Base-by-base conservation (phyloP, 2,797 vertebrate species). In the Xenopus petersii region DNA sequence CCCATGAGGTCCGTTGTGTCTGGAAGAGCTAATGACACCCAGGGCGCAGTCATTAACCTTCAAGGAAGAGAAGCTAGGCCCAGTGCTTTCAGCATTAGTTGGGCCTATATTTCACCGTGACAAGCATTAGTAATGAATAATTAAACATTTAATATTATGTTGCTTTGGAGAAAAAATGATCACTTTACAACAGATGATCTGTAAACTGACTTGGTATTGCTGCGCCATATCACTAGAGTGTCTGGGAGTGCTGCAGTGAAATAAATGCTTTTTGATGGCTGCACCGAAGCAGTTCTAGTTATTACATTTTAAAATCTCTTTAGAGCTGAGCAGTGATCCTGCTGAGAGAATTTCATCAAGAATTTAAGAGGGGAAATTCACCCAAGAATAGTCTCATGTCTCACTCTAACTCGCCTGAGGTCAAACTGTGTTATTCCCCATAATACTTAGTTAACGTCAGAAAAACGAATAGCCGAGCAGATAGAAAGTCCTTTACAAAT, bases 81-180 rank as follows among this genome's bases (percentile, higher is more conserved):
- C 88, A 87, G 90, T 89, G 89, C 92, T 94, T 92, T 94, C 93
- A 89, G 91, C 94, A 92, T 92, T 88, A 88, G 91, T 87, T 74
- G 85, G 87, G 87, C 89, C 89, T 90, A 94, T 96, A 92, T 94
- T 95, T 97, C 94, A 94, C 89, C 82, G 88, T 90, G 94, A 93
- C 94, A 95, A 85, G 88, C 92, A 92, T 93, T 94, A 92, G 90
- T 89, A 89, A 96, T 96, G 93, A 98, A 98, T 98, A 98, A 98
- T 96, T 97, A 97, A 96, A 90, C 90, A 89, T 94, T 94, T 95
- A 91, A 98, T 96, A 96, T 94, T 93, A 95, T 88, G 89, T 90
- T 93, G 89, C 90, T 84, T 89, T 85, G 84, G 85, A 88, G 87
- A 91, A 42, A 30, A 94, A 96, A 95, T 93, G 89, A 91, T 93